Conservation (phyloP, 2,113 vertebrate species). For the Dolichallabes microphthalmus region DNA sequence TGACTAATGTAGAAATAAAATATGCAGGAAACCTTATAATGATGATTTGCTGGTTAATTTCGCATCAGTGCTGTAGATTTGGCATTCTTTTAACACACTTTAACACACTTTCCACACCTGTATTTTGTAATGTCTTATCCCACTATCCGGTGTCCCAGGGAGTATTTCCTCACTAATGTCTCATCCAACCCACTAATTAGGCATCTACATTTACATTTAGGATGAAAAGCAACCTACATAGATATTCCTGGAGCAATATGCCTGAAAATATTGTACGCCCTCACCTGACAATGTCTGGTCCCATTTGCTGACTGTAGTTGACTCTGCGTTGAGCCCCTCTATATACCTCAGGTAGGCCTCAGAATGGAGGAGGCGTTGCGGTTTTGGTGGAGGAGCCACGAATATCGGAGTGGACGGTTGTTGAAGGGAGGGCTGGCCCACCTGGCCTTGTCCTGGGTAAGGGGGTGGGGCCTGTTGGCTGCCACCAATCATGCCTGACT, state of each 20-base stretch:
- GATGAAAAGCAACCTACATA: neutral
- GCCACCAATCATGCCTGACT: constrained; percentile 80
- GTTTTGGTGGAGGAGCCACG: constrained; percentile 92
- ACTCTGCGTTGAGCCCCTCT: constrained; percentile 92
- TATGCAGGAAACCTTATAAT: neutral
- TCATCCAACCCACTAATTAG: neutral
- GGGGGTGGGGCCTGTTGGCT: constrained; percentile 90
- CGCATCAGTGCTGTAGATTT: too few species aligned
- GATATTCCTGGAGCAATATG: too few species aligned
- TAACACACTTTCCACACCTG: neutral
- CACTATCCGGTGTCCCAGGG: neutral
- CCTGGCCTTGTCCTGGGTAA: constrained; percentile 84
- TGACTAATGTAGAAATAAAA: neutral
- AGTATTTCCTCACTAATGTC: neutral
- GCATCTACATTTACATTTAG: neutral
- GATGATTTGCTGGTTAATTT: neutral
- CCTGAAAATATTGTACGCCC: neutral
- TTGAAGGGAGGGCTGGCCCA: constrained; percentile 80
- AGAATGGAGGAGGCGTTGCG: constrained; percentile 93
- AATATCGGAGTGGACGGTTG: constrained; percentile 95
- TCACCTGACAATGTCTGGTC: constrained; percentile 93
- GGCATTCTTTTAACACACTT: neutral
- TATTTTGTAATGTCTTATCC: neutral
- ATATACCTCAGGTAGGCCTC: constrained; percentile 97
- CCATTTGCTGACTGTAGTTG: constrained; percentile 93